Conservation (phyloP, 2,113 vertebrate species). For the Heteronetta atricapilla region DNA sequence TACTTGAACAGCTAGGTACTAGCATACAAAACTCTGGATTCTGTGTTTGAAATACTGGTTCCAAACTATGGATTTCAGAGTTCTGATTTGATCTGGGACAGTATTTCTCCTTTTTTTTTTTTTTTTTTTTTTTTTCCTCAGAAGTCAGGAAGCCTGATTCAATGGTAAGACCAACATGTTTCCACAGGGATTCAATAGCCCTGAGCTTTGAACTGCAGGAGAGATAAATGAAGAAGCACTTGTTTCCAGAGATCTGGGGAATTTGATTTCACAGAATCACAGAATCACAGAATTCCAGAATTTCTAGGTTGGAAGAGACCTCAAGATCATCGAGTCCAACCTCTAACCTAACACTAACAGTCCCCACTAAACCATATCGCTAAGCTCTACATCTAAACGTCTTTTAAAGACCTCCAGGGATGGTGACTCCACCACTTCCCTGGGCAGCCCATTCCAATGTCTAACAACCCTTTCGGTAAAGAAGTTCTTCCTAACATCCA, state of each 20-base stretch:
- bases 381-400: too few species aligned
- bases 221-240: background rate
- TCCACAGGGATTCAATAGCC: background rate
- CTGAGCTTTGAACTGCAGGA: background rate
- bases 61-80: background rate
- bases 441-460: too few species aligned
- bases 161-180: background rate
- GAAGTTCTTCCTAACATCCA: too few species aligned
- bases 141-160: background rate
- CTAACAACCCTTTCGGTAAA: too few species aligned
- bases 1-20: background rate
- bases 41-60: background rate
- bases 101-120: background rate
- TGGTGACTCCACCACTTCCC: too few species aligned
- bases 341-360: too few species aligned
- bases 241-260: background rate
- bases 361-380: too few species aligned
- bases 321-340: too few species aligned
- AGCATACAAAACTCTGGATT: background rate
- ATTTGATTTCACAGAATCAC: too few species aligned
- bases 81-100: background rate
- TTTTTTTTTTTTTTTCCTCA: background rate
- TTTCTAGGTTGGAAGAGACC: too few species aligned
- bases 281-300: too few species aligned
- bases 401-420: too few species aligned